Percentiles rank a stretch among this genome's conserved stretches.
Conservation (phyloP, 1,140 invertebrate species). For the Scylla paramamosain region DNA sequence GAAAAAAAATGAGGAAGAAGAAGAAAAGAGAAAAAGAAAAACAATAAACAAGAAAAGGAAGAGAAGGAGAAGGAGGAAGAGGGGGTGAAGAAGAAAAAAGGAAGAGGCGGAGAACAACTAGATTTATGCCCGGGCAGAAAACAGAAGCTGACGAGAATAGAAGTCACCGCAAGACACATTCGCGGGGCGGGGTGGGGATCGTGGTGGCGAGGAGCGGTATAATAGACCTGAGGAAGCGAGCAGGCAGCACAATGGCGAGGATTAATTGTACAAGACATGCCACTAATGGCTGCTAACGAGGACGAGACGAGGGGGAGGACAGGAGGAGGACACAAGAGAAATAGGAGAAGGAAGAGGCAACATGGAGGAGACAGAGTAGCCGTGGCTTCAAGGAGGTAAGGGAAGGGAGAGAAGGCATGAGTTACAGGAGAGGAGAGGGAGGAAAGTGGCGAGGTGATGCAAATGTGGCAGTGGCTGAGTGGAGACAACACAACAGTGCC, state of each 20-base stretch:
- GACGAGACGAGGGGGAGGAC: background rate
- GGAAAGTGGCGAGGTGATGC: background rate
- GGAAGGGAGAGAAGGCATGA: background rate
- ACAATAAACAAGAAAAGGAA: background rate
- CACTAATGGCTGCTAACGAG: conserved; percentile 48
- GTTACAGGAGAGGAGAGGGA: background rate
- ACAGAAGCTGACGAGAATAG: background rate
- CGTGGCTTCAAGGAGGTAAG: background rate
- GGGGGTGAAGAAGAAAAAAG: background rate
- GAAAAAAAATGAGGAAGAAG: background rate
- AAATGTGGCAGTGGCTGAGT: background rate
- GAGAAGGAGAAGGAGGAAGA: background rate
- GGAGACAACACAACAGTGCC: background rate
- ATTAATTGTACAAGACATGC: conserved; percentile 54
- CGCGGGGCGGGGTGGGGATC: background rate
- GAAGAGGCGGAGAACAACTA: background rate
- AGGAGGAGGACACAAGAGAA: background rate
- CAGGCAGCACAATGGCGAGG: conserved; percentile 2
- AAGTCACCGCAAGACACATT: background rate
- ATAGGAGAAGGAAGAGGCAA: background rate
- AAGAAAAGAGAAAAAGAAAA: background rate
- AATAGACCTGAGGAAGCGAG: background rate
- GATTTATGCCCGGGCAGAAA: background rate
- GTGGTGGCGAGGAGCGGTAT: background rate
- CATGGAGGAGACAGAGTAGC: background rate